Evolutionary conservation across 1,140 invertebrate genomes (phyloP).

Genomic region (Araneus ventricosus): DNA sequence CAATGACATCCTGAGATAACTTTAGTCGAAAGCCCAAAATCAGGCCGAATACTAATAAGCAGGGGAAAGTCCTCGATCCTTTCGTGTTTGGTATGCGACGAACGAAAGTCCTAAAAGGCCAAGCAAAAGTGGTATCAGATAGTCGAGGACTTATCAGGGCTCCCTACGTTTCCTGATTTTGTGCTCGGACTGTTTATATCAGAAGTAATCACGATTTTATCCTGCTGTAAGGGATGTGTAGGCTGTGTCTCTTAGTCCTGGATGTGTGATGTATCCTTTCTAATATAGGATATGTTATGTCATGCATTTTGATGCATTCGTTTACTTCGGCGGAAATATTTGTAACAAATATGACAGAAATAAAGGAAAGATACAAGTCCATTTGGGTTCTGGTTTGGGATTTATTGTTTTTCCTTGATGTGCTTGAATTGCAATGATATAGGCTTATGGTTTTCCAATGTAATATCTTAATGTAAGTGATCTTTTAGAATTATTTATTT

Average conservation of each 20-base stretch:
- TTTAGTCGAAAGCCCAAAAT: slow-evolving; percentile 55
- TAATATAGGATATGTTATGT: slow-evolving; percentile 15
- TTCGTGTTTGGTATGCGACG: slow-evolving; percentile 47
- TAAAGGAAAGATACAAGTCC: background rate
- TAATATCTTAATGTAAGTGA: too few relatives aligned
- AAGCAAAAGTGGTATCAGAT: slow-evolving; percentile 71
- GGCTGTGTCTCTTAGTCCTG: background rate
- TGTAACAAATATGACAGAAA: background rate
- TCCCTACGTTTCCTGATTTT: slow-evolving; percentile 53
- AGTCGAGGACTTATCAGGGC: slow-evolving; percentile 62
- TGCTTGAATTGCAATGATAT: too few relatives aligned
- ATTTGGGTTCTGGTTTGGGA: too few relatives aligned
- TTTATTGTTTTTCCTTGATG: too few relatives aligned
- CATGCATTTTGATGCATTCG: slow-evolving; percentile 32
- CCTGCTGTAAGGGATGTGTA: slow-evolving; percentile 15
- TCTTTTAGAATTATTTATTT: too few relatives aligned
- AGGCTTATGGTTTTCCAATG: too few relatives aligned
- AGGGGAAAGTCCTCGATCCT: background rate
- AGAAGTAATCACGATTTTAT: slow-evolving; percentile 55
- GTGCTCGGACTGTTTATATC: slow-evolving; percentile 63
- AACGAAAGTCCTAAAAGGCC: slow-evolving; percentile 25
- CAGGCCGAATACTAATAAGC: slow-evolving; percentile 64
- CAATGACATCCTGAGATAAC: slow-evolving; percentile 54
- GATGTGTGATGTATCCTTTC: background rate
- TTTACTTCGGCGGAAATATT: background rate